A percentile compares a stretch with the other conserved stretches of the same genome.
Evolutionary conservation across 2,888 invertebrate genomes (phyloP).

Genomic region (Apoderus coryli): DNA sequence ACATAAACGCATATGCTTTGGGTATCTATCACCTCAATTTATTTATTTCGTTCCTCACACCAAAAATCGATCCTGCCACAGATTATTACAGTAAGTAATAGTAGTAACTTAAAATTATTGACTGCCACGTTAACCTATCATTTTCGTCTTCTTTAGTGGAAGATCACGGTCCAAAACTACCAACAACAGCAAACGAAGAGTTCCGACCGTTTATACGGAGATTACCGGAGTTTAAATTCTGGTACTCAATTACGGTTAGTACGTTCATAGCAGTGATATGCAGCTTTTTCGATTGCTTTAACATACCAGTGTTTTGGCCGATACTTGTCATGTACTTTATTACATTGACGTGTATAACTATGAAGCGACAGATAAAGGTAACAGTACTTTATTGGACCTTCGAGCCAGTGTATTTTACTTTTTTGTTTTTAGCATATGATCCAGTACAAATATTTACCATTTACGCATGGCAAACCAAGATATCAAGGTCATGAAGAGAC

Average conservation of each 20-base stretch:
- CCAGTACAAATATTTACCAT: slow-evolving; percentile 96
- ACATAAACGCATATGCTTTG: slow-evolving; percentile 96
- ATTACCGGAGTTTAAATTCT: slow-evolving; percentile 98
- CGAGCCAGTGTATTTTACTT: slow-evolving; percentile 9
- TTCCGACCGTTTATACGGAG: slow-evolving; percentile 95
- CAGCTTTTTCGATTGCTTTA: slow-evolving; percentile 95
- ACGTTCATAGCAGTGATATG: slow-evolving; percentile 79
- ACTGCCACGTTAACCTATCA: not conserved
- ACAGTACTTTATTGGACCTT: slow-evolving; percentile 22
- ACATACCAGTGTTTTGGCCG: slow-evolving; percentile 99
- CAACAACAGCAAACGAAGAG: slow-evolving; percentile 90
- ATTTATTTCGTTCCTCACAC: slow-evolving; percentile 98
- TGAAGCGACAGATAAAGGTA: slow-evolving; percentile 99
- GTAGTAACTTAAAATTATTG: not conserved
- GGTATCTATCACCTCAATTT: slow-evolving; percentile 99
- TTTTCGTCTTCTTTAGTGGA: slow-evolving; percentile 39
- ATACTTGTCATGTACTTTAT: slow-evolving; percentile 99
- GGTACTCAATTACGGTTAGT: slow-evolving; percentile 94
- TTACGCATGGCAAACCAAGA: slow-evolving; percentile 94
- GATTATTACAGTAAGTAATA: slow-evolving; percentile 68
- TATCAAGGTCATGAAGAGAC: slow-evolving; percentile 55
- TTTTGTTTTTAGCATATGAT: slow-evolving; percentile 90
- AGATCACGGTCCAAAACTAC: slow-evolving; percentile 80
- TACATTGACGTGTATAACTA: slow-evolving; percentile 94
- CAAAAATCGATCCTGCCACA: slow-evolving; percentile 97